Percentiles rank a stretch among this genome's conserved stretches.
Conservation (phyloP, 2,797 vertebrate genomes). For the Australoheros facetus region DNA sequence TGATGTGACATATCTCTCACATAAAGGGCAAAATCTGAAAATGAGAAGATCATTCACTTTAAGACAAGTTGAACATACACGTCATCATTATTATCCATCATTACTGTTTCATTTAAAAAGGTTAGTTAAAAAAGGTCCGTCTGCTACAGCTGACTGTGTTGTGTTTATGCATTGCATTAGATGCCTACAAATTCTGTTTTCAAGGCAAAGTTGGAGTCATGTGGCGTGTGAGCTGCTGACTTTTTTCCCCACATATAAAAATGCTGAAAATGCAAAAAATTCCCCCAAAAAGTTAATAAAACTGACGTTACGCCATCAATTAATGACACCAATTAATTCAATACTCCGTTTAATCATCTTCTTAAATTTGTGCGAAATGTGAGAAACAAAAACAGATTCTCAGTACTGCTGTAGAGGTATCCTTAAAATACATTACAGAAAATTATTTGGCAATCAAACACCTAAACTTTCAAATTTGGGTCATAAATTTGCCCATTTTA, state of each 20-base stretch:
- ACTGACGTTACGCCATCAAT: background rate
- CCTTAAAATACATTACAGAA: background rate
- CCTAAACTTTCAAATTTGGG: background rate
- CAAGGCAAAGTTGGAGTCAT: background rate
- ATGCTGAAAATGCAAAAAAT: background rate
- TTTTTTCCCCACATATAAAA: background rate
- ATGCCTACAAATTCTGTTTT: background rate
- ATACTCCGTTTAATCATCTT: background rate
- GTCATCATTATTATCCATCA: too few relatives aligned
- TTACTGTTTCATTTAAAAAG: too few relatives aligned
- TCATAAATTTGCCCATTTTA: background rate
- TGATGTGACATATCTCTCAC: conserved; percentile 86
- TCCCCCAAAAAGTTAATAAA: background rate
- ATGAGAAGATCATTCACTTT: background rate
- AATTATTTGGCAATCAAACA: background rate
- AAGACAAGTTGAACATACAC: too few relatives aligned
- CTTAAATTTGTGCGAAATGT: background rate
- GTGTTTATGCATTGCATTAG: background rate
- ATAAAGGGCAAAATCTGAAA: conserved; percentile 86
- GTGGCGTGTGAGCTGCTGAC: background rate
- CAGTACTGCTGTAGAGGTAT: background rate
- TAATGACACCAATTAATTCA: background rate
- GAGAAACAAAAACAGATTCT: background rate
- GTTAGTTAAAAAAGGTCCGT: too few relatives aligned
- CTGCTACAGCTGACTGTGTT: too few relatives aligned